Base-by-base conservation (phyloP, 2,888 invertebrate species). In the Copidosoma aretas region DNA sequence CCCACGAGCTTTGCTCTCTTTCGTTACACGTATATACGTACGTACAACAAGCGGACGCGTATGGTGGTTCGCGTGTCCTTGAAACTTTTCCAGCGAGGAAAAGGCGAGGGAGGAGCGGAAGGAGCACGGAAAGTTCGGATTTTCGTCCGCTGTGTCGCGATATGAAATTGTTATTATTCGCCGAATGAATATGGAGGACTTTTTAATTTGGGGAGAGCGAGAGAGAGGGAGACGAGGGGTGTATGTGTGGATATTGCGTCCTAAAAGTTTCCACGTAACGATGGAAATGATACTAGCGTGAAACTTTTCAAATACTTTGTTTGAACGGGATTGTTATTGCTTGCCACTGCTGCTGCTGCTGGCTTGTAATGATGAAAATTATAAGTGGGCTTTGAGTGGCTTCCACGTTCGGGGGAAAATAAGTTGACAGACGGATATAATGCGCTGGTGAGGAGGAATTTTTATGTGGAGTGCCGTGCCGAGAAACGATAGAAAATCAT, bases 81-180 rank as follows among this genome's bases (percentile, higher is more conserved):
- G 70, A 70, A 70, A 67, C 53, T 70, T 66, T 43, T 24, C 19
- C 32, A 49, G 21, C 21, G 24, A 43, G 32, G 4, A 32, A n/a
- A 32, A 8, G 32, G 8, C 57, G 25, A 19, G 53, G 59, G 57
- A 39, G 56, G 53, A 57, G 24, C n/a, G 24, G 43, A 41, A n/a
- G n/a, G 17, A 46, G 15, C 25, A 10, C 54, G 21, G 22, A n/a
- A 10, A 15, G 32, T 57, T 51, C 41, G 22, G 49, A 32, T n/a
- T n/a, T n/a, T n/a, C n/a, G 14, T 8, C 14, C 43, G 49, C 52
- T n/a, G n/a, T n/a, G n/a, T n/a, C n/a, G n/a, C n/a, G n/a, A n/a
- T n/a, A 67, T 67, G 53, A 67, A 67, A 70, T 67, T 67, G 60
- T 70, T 61, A 64, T 67, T 70, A 53, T 70, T 70, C 67, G 58